Evolutionary conservation across 2,888 invertebrate species (phyloP).

Genomic region (Hirudinaria manillensis): DNA sequence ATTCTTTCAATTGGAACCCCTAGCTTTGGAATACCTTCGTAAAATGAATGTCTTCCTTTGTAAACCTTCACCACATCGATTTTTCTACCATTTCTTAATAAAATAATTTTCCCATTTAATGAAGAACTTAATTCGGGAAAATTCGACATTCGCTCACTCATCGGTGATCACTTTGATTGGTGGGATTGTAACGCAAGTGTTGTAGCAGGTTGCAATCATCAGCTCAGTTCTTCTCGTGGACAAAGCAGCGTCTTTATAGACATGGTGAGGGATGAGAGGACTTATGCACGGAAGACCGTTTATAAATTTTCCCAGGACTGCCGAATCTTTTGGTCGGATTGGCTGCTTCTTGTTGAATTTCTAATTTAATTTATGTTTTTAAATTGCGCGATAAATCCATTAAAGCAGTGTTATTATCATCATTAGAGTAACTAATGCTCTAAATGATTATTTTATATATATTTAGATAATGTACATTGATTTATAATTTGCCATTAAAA

Average conservation of each 20-base stretch:
- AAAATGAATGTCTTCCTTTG: conserved; percentile 28
- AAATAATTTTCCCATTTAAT: no score
- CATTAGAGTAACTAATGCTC: neutral
- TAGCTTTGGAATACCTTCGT: conserved; percentile 16
- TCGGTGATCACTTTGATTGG: conserved; percentile 26
- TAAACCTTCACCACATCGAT: conserved; percentile 23
- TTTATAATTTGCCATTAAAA: no score
- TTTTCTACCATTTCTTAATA: conserved; percentile 21
- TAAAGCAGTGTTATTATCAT: neutral
- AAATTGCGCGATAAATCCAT: neutral
- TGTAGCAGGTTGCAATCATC: conserved; percentile 26
- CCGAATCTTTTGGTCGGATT: neutral
- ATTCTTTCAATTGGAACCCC: neutral
- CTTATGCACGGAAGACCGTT: conserved; percentile 30
- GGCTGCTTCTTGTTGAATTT: neutral
- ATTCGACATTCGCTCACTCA: neutral
- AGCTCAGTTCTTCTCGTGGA: conserved; percentile 19
- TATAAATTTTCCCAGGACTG: conserved; percentile 3
- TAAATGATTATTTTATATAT: neutral
- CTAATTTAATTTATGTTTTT: conserved; percentile 8
- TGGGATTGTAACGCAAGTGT: conserved; percentile 22
- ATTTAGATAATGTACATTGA: no score
- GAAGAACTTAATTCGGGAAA: no score
- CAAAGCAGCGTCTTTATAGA: neutral
- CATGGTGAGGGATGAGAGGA: conserved; percentile 23